Conservation (phyloP, 2,113 vertebrate species). For the Phainopepla nitens region DNA sequence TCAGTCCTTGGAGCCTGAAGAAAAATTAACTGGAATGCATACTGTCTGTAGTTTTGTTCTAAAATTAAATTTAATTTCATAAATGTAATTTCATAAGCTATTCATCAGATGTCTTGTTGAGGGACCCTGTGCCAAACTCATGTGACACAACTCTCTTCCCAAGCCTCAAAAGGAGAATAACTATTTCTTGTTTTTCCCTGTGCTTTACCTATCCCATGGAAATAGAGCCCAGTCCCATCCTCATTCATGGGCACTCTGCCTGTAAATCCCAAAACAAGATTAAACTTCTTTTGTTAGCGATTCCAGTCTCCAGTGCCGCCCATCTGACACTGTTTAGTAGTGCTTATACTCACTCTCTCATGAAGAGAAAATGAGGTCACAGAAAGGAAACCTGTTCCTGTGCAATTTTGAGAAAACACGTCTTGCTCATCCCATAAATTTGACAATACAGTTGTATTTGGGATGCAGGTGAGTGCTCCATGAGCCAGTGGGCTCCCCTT, state of each 20-base stretch:
- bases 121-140: not conserved
- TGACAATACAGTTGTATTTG: not conserved
- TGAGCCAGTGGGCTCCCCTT: not conserved
- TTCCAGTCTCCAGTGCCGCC: not conserved
- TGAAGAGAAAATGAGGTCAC: not conserved
- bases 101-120: constrained; percentile 3
- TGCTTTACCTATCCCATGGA: not conserved
- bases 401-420: not conserved
- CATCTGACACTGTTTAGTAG: not conserved
- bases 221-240: not conserved
- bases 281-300: not conserved
- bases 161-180: not conserved
- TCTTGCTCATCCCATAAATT: not conserved
- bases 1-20: constrained; percentile 33
- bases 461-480: not conserved
- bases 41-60: constrained; percentile 24
- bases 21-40: constrained; percentile 31
- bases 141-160: not conserved
- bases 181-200: not conserved
- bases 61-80: constrained; percentile 48
- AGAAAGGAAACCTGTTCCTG: not conserved
- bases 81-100: constrained; percentile 44
- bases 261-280: not conserved
- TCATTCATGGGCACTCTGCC: not conserved
- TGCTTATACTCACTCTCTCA: not conserved